phyloP scores from a whole-genome alignment of 2,113 vertebrate genomes.

The Paedocypris sp. region DNA sequence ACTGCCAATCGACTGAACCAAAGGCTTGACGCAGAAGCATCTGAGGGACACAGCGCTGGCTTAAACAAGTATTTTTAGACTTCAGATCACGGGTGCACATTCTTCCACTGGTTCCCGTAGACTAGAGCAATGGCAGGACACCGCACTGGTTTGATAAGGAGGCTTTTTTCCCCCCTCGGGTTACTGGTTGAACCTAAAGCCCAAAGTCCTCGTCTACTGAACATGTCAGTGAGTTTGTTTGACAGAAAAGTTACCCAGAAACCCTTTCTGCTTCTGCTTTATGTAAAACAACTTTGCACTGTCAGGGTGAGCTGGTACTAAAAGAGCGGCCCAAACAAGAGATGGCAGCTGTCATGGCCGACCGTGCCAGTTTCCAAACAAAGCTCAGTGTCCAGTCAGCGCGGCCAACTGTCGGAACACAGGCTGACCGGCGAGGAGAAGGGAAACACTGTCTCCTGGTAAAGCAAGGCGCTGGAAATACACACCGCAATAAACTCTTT shows the following conservation, averaged over 20 bases:
- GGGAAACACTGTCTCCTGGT: background rate
- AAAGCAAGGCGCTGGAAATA: background rate
- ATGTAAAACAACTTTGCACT: conserved; percentile 25
- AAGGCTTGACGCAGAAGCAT: background rate
- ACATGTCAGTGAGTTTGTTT: conserved; percentile 10
- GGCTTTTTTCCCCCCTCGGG: conserved; percentile 29
- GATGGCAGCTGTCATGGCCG: conserved; percentile 29
- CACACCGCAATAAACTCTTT: no score
- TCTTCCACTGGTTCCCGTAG: conserved; percentile 47
- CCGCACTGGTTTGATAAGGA: conserved; percentile 47
- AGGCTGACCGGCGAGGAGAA: conserved; percentile 9
- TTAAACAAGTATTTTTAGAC: conserved; percentile 52
- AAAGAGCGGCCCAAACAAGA: conserved; percentile 21
- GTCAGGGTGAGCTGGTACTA: conserved; percentile 32
- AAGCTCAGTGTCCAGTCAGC: conserved; percentile 25
- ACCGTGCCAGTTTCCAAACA: conserved; percentile 32
- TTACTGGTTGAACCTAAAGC: no score
- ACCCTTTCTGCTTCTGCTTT: background rate
- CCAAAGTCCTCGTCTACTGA: conserved; percentile 16
- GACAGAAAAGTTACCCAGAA: background rate
- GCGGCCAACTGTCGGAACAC: conserved; percentile 14
- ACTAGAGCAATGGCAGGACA: conserved; percentile 41
- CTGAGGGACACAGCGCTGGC: conserved; percentile 21
- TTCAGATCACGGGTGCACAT: conserved; percentile 42
- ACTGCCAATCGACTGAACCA: background rate